Percentiles rank a stretch among this genome's conserved stretches.
phyloP scores from a whole-genome alignment of 2,113 vertebrate species.

The Scartelaos histophorus region DNA sequence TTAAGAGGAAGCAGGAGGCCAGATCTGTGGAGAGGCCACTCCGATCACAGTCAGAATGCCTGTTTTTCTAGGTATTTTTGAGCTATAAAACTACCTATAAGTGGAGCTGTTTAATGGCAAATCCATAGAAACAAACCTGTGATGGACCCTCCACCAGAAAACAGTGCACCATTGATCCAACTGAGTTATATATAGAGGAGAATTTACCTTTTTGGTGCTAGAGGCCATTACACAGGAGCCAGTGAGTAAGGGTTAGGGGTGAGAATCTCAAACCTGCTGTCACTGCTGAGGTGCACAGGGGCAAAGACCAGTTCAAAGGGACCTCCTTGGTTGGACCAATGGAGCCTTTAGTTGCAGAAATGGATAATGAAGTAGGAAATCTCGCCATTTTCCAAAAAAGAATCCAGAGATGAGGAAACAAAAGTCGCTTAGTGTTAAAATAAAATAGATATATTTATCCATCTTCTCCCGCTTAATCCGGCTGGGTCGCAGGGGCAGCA shows the following conservation, averaged over 20 bases:
- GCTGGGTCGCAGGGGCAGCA: too few relatives aligned
- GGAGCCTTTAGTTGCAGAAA: conserved; percentile 80
- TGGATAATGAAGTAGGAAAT: conserved; percentile 79
- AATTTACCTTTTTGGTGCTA: conserved; percentile 80
- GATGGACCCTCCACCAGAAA: too few relatives aligned
- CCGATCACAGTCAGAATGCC: too few relatives aligned
- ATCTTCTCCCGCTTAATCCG: too few relatives aligned
- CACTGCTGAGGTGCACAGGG: conserved; percentile 73
- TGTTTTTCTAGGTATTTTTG: too few relatives aligned
- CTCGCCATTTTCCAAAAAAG: conserved; percentile 79
- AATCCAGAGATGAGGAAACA: conserved; percentile 74
- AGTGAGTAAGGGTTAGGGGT: conserved; percentile 70
- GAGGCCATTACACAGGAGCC: conserved; percentile 78
- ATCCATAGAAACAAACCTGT: too few relatives aligned
- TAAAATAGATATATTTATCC: too few relatives aligned
- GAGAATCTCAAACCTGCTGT: conserved; percentile 76
- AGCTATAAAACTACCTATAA: background rate
- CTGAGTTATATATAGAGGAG: background rate
- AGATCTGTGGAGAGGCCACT: too few relatives aligned
- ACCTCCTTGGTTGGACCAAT: conserved; percentile 81
- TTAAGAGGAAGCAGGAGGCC: background rate
- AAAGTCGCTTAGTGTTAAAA: background rate
- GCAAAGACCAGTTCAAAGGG: conserved; percentile 79
- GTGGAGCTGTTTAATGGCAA: too few relatives aligned
- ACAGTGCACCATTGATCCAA: background rate